phyloP scores from a whole-genome alignment of 2,797 vertebrate genomes.

The Synaphobranchus kaupii region DNA sequence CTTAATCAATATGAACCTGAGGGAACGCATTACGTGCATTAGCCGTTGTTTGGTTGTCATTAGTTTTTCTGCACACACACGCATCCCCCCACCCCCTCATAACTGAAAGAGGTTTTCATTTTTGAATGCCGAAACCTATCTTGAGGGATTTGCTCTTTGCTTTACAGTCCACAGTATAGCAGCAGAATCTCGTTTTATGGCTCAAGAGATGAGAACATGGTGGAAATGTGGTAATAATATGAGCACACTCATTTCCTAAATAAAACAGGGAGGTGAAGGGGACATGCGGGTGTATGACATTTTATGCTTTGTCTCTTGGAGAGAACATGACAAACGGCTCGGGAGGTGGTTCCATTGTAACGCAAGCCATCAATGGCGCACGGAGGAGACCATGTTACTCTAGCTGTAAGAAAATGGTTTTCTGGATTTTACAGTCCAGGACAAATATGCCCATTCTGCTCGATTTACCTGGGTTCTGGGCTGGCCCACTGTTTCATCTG shows the following conservation, averaged over 20 bases:
- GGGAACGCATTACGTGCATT: slow-evolving; percentile 48
- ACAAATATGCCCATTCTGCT: too few species aligned
- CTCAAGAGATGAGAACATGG: not conserved
- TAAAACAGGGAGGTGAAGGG: not conserved
- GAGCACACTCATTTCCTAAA: not conserved
- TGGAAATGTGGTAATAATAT: not conserved
- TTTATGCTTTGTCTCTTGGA: not conserved
- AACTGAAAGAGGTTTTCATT: not conserved
- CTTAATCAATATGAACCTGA: slow-evolving; percentile 78
- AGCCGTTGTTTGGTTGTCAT: slow-evolving; percentile 41
- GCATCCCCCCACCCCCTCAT: not conserved
- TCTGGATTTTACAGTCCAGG: too few species aligned
- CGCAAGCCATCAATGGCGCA: too few species aligned
- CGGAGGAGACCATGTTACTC: too few species aligned
- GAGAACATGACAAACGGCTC: too few species aligned
- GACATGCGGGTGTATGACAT: not conserved
- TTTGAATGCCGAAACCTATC: not conserved
- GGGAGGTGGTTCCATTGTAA: too few species aligned
- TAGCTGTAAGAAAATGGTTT: too few species aligned
- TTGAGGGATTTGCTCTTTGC: not conserved
- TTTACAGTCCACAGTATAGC: not conserved
- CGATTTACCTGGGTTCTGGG: too few species aligned
- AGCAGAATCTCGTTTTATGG: not conserved
- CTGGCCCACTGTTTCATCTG: not conserved
- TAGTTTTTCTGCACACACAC: slow-evolving; percentile 31